Evolutionary conservation across 2,888 invertebrate genomes (phyloP).

Genomic region (Mactromeris polynyma): DNA sequence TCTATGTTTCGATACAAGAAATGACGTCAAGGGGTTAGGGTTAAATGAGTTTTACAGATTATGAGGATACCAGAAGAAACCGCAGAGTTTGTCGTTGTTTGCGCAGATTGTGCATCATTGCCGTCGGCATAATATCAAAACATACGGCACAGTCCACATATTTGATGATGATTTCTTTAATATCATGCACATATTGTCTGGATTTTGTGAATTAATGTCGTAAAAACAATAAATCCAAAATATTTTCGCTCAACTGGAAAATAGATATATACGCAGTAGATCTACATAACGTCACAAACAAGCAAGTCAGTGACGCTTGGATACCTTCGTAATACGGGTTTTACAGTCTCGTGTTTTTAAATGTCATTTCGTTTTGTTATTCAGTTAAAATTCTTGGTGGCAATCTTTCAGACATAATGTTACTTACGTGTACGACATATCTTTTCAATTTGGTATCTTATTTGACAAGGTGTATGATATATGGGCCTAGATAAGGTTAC

Average conservation of each 20-base stretch:
- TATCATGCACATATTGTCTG: slow-evolving; percentile 3
- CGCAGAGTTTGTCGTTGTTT: too few relatives aligned
- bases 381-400: neutral
- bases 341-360: neutral
- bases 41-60: too few relatives aligned
- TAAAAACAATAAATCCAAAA: neutral
- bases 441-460: neutral
- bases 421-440: neutral
- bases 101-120: too few relatives aligned
- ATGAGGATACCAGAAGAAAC: too few relatives aligned
- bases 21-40: too few relatives aligned
- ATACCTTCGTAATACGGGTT: neutral
- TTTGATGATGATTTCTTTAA: too few relatives aligned
- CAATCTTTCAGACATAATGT: neutral
- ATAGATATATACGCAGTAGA: neutral
- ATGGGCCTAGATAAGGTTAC: neutral
- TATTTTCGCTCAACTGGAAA: neutral
- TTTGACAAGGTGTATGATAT: neutral
- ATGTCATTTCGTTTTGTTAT: neutral
- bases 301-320: neutral
- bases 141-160: too few relatives aligned
- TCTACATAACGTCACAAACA: neutral
- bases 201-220: neutral
- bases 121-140: too few relatives aligned
- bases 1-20: too few relatives aligned